Base-by-base conservation (phyloP, 2,797 vertebrate genomes). In the Aulostomus chinensis region DNA sequence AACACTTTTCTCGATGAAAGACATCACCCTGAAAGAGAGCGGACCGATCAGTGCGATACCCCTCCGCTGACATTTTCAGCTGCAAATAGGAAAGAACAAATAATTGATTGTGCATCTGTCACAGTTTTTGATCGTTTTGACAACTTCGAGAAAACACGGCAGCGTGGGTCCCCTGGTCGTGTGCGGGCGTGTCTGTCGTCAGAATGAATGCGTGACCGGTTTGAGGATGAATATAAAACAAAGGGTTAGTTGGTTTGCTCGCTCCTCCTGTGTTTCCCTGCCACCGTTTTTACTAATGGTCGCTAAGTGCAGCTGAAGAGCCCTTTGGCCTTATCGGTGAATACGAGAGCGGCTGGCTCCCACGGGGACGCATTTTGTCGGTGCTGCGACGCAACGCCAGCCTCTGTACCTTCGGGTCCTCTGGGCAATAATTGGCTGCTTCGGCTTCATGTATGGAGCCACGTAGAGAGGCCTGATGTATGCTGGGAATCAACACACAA, bases 1-100 rank as follows among this genome's bases (percentile, higher is more conserved):
- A 62, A 93, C 92, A 1, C 85, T 91, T 68, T 93, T 93, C 83
- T 92, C 92, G n/a, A 93, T 93, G 42, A 93, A 92, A 10, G 92
- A 93, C 92, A 93, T 92, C 54, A 92, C 91, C 33, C 92, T 93
- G 74, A 53, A 50, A 61, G 31, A 76, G 58, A n/a, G 6, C 6
- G 14, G 21, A 20, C 25, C n/a, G n/a, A n/a, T n/a, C n/a, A n/a
- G n/a, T n/a, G n/a, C n/a, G n/a, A n/a, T n/a, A n/a, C n/a, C 31
- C 14, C 13, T 4, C 13, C 40, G 42, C 9, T 46, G 36, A 64
- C 28, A 56, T 50, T 34, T 50, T 12, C 30, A 9, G 36, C 33
- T 49, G 43, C 18, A 42, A 43, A 41, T 28, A 48, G 39, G 50
- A 32, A 61, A 28, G 9, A 3, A 32, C 1, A 40, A 12, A 29